Evolutionary conservation across 2,113 vertebrate species (phyloP).

Genomic region (Sylvia atricapilla): DNA sequence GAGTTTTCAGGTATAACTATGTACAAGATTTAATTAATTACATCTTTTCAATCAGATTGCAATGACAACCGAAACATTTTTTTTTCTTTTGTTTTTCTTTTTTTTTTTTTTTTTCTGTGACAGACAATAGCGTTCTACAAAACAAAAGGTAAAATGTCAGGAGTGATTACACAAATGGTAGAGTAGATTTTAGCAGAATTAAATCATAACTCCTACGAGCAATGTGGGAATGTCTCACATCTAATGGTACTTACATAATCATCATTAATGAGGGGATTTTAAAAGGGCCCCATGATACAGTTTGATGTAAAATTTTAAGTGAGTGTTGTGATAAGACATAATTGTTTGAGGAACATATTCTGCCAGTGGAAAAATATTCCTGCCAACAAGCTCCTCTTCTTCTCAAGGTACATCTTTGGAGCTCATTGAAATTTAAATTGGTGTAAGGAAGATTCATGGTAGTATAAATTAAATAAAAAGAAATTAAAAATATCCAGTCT

Average conservation of each 20-base stretch:
- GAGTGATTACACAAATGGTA: slow-evolving; percentile 2
- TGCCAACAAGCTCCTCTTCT: background rate
- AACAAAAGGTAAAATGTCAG: slow-evolving; percentile 13
- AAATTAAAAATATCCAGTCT: background rate
- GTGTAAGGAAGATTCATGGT: background rate
- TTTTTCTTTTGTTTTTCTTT: background rate
- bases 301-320: background rate
- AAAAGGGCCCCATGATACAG: background rate
- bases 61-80: background rate
- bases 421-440: background rate
- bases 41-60: background rate
- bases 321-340: slow-evolving; percentile 15
- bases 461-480: background rate
- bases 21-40: slow-evolving; percentile 10
- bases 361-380: background rate
- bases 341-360: slow-evolving; percentile 25
- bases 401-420: background rate
- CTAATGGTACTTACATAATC: background rate
- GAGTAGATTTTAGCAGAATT: slow-evolving; percentile 2
- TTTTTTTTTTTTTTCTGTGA: background rate
- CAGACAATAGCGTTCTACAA: background rate
- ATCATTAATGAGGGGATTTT: slow-evolving; percentile 27
- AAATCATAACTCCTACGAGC: slow-evolving; percentile 8
- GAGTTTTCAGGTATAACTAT: background rate
- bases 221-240: background rate